A percentile compares a stretch with the other conserved stretches of the same genome.
phyloP scores from a whole-genome alignment of 2,113 vertebrate genomes.

The Cynocephalus volans region DNA sequence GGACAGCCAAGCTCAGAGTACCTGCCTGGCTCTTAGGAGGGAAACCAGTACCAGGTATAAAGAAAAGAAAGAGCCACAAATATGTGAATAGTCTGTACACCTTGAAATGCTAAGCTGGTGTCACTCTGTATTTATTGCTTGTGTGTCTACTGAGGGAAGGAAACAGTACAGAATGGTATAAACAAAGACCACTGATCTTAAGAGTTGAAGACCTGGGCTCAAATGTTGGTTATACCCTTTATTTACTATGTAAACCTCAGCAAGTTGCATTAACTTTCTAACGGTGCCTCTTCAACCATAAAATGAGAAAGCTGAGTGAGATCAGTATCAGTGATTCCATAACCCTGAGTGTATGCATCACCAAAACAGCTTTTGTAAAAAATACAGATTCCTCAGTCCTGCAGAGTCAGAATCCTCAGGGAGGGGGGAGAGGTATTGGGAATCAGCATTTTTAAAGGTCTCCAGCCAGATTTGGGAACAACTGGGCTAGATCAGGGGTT shows the following conservation, averaged over 20 bases:
- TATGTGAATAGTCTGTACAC: not conserved
- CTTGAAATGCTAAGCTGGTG: too few relatives aligned
- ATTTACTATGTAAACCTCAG: not conserved
- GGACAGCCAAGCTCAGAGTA: not conserved
- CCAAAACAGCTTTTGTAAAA: not conserved
- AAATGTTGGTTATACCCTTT: slow-evolving; percentile 15
- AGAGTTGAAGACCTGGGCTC: slow-evolving; percentile 10
- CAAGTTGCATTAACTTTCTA: not conserved
- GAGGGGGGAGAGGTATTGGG: accelerated
- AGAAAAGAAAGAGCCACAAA: not conserved
- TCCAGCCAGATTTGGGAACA: slow-evolving; percentile 24
- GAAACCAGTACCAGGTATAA: slow-evolving; percentile 15
- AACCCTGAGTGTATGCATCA: not conserved
- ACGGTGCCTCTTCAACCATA: slow-evolving; percentile 45
- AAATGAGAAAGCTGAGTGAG: slow-evolving; percentile 55
- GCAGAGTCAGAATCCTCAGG: not conserved
- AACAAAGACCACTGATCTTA: slow-evolving; percentile 7
- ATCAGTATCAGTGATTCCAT: not conserved
- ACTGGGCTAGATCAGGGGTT: not conserved
- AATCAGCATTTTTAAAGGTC: not conserved
- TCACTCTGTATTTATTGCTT: slow-evolving; percentile 6
- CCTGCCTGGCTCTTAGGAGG: not conserved
- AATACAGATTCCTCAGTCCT: not conserved
- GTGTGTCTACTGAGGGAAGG: not conserved
- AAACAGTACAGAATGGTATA: not conserved